phyloP scores from a whole-genome alignment of 2,888 invertebrate species.

The Tanytarsus gracilentus region DNA sequence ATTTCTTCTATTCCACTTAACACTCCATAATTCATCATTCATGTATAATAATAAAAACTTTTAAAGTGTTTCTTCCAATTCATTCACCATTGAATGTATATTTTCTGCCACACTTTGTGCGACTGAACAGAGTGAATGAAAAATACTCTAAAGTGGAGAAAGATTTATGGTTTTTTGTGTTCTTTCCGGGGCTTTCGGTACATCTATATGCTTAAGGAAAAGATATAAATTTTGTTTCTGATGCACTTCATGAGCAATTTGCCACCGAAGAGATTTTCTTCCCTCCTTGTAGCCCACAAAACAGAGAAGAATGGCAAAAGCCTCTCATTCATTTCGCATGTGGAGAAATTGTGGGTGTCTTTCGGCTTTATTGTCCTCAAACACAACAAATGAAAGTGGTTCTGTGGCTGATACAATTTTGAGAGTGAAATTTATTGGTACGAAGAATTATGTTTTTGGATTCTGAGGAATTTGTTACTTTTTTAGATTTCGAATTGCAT shows the following conservation, averaged over 20 bases:
- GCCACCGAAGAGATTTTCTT: conserved; percentile 17
- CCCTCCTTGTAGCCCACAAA: not conserved
- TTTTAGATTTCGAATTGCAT: not conserved
- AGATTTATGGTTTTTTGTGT: conserved; percentile 20
- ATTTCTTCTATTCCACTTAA: too few relatives aligned
- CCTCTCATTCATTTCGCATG: too few relatives aligned
- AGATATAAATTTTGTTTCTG: conserved; percentile 14
- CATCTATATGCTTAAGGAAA: conserved; percentile 1
- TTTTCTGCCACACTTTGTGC: not conserved
- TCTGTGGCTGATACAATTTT: not conserved
- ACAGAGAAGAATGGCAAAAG: not conserved
- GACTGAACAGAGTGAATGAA: too few relatives aligned
- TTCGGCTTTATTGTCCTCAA: too few relatives aligned
- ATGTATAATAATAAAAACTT: too few relatives aligned
- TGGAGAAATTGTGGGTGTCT: too few relatives aligned
- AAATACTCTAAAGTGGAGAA: conserved; percentile 12
- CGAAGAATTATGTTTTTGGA: too few relatives aligned
- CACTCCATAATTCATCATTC: too few relatives aligned
- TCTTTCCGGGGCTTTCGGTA: not conserved
- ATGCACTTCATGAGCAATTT: conserved; percentile 27
- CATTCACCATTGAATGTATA: too few relatives aligned
- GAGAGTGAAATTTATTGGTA: not conserved
- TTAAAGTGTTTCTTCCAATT: too few relatives aligned
- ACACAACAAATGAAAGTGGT: too few relatives aligned
- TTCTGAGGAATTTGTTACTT: not conserved